Conservation (phyloP, 1,140 invertebrate genomes). For the Drosophila jambulina region DNA sequence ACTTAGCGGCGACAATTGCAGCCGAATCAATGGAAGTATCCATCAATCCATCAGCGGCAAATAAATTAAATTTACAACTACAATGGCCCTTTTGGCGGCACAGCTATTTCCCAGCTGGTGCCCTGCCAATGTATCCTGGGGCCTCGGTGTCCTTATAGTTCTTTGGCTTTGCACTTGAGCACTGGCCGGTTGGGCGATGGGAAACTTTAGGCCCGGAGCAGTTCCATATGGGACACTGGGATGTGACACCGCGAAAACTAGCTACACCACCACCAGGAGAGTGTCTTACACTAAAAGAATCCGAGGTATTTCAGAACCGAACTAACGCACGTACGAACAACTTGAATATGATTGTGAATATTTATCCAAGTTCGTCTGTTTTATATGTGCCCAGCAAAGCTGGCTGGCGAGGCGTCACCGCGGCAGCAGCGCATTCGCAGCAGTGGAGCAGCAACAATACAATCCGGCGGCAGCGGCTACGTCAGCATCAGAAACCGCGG, state of each 20-base stretch:
- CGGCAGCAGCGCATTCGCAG: conserved; percentile 40
- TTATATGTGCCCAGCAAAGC: conserved; percentile 71
- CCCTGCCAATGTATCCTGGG: neutral
- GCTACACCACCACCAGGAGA: neutral
- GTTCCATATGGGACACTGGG: neutral
- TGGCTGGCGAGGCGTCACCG: conserved; percentile 34
- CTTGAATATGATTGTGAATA: conserved; percentile 81
- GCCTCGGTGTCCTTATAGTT: neutral
- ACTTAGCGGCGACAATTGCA: conserved; percentile 33
- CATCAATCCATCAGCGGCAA: conserved; percentile 80
- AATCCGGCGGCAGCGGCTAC: conserved; percentile 17
- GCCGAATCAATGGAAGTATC: conserved; percentile 79
- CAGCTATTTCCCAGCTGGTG: neutral
- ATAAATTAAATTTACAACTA: conserved; percentile 70
- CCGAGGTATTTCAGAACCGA: conserved; percentile 11
- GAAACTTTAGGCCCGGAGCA: neutral
- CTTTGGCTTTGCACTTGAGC: conserved; percentile 17
- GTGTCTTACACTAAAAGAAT: conserved; percentile 40
- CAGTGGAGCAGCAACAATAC: conserved; percentile 13
- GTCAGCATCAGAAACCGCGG: conserved; percentile 24
- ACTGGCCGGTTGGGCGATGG: neutral
- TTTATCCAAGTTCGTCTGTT: conserved; percentile 74
- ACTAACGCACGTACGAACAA: conserved; percentile 66
- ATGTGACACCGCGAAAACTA: neutral
- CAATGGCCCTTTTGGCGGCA: conserved; percentile 13